Evolutionary conservation across 2,113 vertebrate species (phyloP).

Genomic region (Acanthochromis polyacanthus): DNA sequence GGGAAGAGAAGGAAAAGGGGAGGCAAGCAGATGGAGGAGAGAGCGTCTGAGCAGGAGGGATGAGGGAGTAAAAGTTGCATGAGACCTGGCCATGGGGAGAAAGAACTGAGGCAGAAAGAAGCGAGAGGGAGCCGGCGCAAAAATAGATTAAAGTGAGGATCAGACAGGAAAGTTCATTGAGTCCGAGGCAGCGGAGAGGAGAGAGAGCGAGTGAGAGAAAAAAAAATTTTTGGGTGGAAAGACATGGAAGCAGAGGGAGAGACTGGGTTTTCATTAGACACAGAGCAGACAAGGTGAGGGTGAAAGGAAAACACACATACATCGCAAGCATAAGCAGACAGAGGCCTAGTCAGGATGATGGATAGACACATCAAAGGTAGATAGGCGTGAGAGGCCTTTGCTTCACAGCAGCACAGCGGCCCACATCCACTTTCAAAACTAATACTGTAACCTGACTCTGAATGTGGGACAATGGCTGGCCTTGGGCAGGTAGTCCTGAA

Average conservation of each 20-base stretch:
- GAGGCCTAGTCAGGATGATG: slow-evolving; percentile 52
- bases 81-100: slow-evolving; percentile 75
- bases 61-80: slow-evolving; percentile 81
- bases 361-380: slow-evolving; percentile 64
- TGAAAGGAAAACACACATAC: slow-evolving; percentile 36
- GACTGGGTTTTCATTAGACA: slow-evolving; percentile 35
- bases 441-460: slow-evolving; percentile 68
- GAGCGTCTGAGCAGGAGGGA: slow-evolving; percentile 55
- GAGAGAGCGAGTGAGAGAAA: not conserved
- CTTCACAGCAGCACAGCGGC: slow-evolving; percentile 32
- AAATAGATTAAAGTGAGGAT: slow-evolving; percentile 77
- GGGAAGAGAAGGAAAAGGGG: slow-evolving; percentile 33
- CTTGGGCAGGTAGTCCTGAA: slow-evolving; percentile 59
- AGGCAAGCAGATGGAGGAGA: slow-evolving; percentile 68
- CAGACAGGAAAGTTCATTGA: slow-evolving; percentile 63
- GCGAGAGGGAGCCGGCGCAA: slow-evolving; percentile 51
- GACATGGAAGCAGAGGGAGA: slow-evolving; percentile 17
- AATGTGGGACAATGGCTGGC: slow-evolving; percentile 73
- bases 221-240: slow-evolving; percentile 4
- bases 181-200: slow-evolving; percentile 32
- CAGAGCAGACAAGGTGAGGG: slow-evolving; percentile 30
- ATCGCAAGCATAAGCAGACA: slow-evolving; percentile 10
- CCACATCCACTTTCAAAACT: slow-evolving; percentile 59
- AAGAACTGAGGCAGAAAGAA: slow-evolving; percentile 72
- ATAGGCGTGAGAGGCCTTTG: slow-evolving; percentile 47